Evolutionary conservation across 2,113 vertebrate species (phyloP).

Genomic region (Corythoichthys haematopterus): DNA sequence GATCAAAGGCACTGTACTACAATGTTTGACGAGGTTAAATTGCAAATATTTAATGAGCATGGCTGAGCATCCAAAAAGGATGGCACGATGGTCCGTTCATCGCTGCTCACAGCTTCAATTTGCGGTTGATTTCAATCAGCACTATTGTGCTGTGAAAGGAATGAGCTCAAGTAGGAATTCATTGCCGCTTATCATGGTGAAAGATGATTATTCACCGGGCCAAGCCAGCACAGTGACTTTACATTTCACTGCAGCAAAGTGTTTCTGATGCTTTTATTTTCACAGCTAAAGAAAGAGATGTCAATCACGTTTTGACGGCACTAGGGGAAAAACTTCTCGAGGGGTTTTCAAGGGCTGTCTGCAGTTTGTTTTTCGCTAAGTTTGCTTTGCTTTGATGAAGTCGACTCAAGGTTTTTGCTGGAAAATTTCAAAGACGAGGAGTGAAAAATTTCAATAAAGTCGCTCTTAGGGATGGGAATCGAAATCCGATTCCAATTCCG

Average conservation of each 20-base stretch:
- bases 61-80: no score
- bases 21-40: no score
- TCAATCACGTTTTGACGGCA: background rate
- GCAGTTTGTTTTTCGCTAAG: background rate
- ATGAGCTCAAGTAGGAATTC: background rate
- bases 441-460: no score
- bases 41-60: no score
- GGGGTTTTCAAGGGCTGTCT: background rate
- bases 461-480: no score
- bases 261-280: background rate
- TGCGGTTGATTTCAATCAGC: background rate
- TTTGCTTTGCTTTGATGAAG: background rate
- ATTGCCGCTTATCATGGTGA: background rate
- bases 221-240: background rate
- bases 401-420: background rate
- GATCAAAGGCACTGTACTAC: no score
- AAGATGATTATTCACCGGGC: background rate
- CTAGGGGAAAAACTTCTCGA: background rate
- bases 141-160: background rate
- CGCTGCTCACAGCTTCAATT: background rate
- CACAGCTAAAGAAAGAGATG: background rate
- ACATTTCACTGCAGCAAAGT: background rate
- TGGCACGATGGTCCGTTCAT: background rate
- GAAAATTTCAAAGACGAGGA: background rate
- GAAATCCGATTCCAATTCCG: no score